Evolutionary conservation across 2,113 vertebrate species (phyloP).

Genomic region (Nothocercus nigrocapillus): DNA sequence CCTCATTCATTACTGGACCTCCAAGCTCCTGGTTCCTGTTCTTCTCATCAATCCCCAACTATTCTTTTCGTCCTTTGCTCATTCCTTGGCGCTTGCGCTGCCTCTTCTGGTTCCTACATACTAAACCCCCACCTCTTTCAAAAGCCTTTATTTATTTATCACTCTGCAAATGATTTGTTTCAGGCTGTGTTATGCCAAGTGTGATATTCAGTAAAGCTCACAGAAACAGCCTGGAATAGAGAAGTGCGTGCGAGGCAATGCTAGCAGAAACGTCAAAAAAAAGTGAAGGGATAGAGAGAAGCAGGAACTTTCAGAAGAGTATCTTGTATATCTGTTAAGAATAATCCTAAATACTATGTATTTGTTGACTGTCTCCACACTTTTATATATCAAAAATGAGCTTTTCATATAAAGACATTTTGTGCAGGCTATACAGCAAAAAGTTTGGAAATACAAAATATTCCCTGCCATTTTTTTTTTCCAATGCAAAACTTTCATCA

Average conservation of each 20-base stretch:
- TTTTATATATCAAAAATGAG: neutral
- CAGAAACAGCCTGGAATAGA: neutral
- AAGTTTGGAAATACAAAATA: constrained; percentile 9
- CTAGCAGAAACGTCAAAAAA: neutral
- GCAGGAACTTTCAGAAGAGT: neutral
- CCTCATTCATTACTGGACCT: neutral
- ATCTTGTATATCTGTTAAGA: neutral
- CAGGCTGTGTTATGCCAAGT: neutral
- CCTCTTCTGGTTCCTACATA: neutral
- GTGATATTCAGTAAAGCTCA: neutral
- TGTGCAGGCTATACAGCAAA: neutral
- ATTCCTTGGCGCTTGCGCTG: neutral
- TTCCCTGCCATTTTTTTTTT: neutral
- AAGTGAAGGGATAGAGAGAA: neutral
- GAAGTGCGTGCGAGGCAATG: neutral
- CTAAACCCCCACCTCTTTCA: neutral
- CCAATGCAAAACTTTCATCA: neutral
- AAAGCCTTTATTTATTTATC: neutral
- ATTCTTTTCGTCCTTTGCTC: neutral
- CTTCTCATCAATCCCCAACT: rapidly evolving
- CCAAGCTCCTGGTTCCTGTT: neutral
- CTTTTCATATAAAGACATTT: neutral
- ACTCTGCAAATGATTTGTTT: neutral
- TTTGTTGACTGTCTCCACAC: neutral
- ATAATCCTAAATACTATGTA: neutral